A percentile compares a stretch with the other conserved stretches of the same genome.
Evolutionary conservation across 2,113 vertebrate species (phyloP).

Genomic region (Gymnocephalus cernua): DNA sequence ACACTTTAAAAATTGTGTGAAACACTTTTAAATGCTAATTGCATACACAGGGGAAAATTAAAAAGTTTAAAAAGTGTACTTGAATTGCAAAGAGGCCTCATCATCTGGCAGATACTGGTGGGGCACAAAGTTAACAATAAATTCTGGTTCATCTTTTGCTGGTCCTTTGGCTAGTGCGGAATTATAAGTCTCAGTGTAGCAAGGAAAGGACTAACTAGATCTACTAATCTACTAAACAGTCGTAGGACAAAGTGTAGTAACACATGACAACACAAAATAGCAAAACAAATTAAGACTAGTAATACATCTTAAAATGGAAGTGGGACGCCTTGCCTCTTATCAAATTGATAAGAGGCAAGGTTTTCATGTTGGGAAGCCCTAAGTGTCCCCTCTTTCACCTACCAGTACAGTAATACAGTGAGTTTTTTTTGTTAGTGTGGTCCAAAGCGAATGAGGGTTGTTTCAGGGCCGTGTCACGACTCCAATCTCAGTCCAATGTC

Average conservation of each 20-base stretch:
- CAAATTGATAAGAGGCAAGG: not conserved
- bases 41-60: not conserved
- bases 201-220: not conserved
- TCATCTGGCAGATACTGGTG: not conserved
- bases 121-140: not conserved
- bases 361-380: not conserved
- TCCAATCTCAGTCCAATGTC: conserved; percentile 63
- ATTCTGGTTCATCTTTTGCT: not conserved
- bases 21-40: conserved; percentile 1
- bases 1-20: not conserved
- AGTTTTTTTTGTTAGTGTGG: conserved; percentile 45
- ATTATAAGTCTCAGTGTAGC: not conserved
- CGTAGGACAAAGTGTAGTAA: not conserved
- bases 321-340: not conserved
- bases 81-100: not conserved
- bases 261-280: not conserved
- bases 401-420: conserved; percentile 19
- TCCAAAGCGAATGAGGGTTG: conserved; percentile 31
- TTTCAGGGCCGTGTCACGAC: conserved; percentile 56
- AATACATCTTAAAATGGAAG: not conserved
- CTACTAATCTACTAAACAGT: not conserved
- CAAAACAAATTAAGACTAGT: not conserved
- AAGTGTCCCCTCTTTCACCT: not conserved
- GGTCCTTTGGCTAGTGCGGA: not conserved
- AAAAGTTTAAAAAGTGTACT: not conserved